Base-by-base conservation (phyloP, 2,113 vertebrate genomes). In the Echinops telfairi region DNA sequence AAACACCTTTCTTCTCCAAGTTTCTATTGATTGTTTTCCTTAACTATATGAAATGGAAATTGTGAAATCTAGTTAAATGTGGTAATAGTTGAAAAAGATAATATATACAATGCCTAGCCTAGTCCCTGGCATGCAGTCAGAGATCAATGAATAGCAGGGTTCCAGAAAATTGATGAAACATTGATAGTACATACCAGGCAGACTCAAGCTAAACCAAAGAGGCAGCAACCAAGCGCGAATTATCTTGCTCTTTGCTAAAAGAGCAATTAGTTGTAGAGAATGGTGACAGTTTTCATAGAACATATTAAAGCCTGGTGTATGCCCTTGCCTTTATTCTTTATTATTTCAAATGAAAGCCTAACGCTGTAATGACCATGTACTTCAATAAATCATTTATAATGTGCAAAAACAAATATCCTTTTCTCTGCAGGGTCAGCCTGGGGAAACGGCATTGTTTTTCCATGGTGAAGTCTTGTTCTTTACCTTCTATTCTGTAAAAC, bases 21-120 rank as follows among this genome's bases (percentile, higher is more conserved):
- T 16, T 20, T 70, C 6, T 15, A 15, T 15, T 75, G 22, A 3
- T 43, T 86, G 43, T 60, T 82, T 93, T 86, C 17, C 62, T 89
- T 91, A 92, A 95, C 75, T n/a, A 70, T 5, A 7, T 85, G 57
- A 89, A 3, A 29, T 79, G 15, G 27, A 95, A 82, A 58, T 36
- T 82, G 53, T 25, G 57, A 81, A 81, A 82, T 22, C 27, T 27
- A 47, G 29, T 66, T 2, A 17, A 83, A 29, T 27, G 2, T 60
- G 33, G 16, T 80, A 43, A 89, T 20, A 47, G 33, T 3, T 83
- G n/a, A 88, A 57, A 29, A 19, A 93, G 47, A 75, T 22, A 19
- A 64, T n/a, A 36, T 6, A 8, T 12, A 7, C 14, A 22, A 60
- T 29, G 36, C 3, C 33, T 53, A 64, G 47, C 66, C 40, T 11